Base-by-base conservation (phyloP, 2,797 vertebrate genomes). In the Sebastes oblongus region DNA sequence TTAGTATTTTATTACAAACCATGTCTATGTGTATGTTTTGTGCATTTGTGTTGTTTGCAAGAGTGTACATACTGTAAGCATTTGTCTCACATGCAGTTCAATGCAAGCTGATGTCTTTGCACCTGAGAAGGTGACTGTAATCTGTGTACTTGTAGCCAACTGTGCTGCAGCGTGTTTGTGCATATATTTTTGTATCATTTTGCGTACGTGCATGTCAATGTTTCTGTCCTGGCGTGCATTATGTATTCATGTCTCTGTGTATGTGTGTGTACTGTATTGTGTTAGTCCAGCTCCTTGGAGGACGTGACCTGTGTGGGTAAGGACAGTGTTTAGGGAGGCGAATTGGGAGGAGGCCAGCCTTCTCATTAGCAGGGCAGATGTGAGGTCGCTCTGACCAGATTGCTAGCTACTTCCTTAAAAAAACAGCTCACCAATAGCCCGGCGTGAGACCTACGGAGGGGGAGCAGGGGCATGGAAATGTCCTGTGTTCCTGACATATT, bases 381-480 rank as follows among this genome's bases (percentile, higher is more conserved):
- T 96, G 96, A 97, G 96, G 96, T 96, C 96, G 94, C 92, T 91
- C 91, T 94, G 93, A 93, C 96, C 93, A 93, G 91, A 94, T 96
- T 87, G 93, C 94, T 95, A 90, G 90, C 93, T 89, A 96, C 97
- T 98, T 99, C 98, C 97, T 98, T 96, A 97, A 96, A 97, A 97
- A 97, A 97, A 98, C 95, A 97, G 88, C 86, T 90, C 88, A 85
- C 90, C 90, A 94, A 94, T 95, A 81, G 93, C 94, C 88, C 87
- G 94, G 94, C 91, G 89, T 91, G 92, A 94, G 94, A 91, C 88
- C 83, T 90, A 58, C 92, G 87, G 90, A 91, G 95, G 95, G 90
- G 86, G 90, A 84, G 89, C 68, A 62, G 78, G 91, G 89, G 85
- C 90, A 92, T 93, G 93, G 92, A 94, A 94, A 93, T 96, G 92